phyloP scores from a whole-genome alignment of 2,888 invertebrate species.

The Axea sp. region DNA sequence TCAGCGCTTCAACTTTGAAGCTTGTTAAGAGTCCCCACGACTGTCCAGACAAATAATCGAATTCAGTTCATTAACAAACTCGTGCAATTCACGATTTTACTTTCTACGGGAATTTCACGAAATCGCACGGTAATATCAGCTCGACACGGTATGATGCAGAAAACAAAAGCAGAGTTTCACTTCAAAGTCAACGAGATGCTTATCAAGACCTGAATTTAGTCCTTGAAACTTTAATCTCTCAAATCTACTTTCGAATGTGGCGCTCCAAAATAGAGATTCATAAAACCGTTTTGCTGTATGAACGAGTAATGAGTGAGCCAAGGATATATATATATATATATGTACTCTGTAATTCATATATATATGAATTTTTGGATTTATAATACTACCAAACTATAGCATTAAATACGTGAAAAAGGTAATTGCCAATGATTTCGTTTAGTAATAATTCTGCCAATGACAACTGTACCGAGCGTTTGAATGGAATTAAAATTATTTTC shows the following conservation, averaged over 20 bases:
- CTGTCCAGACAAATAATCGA: slow-evolving; percentile 31
- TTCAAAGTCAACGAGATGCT: slow-evolving; percentile 57
- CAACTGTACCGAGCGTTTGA: too few species aligned
- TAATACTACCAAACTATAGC: too few species aligned
- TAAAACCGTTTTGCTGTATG: slow-evolving; percentile 36
- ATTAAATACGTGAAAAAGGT: too few species aligned
- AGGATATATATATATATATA: slow-evolving; percentile 48
- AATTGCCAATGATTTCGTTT: too few species aligned
- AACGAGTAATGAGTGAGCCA: slow-evolving; percentile 38
- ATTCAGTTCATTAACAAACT: slow-evolving; percentile 42
- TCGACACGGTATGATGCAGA: slow-evolving; percentile 6
- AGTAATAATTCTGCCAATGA: too few species aligned
- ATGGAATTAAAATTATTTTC: too few species aligned
- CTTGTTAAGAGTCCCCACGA: slow-evolving; percentile 19
- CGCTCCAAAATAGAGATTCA: slow-evolving; percentile 18
- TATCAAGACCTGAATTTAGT: slow-evolving; percentile 51
- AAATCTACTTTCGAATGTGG: slow-evolving; percentile 50
- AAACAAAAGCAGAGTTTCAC: slow-evolving; percentile 46
- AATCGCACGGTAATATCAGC: slow-evolving; percentile 25
- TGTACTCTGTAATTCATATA: too few species aligned
- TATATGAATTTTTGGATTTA: too few species aligned
- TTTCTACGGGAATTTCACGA: slow-evolving; percentile 28
- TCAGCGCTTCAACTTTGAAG: not conserved
- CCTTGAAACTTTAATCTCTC: slow-evolving; percentile 57
- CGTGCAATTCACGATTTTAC: slow-evolving; percentile 20